phyloP scores from a whole-genome alignment of 2,113 vertebrate genomes.

The Hemiprocne comata region DNA sequence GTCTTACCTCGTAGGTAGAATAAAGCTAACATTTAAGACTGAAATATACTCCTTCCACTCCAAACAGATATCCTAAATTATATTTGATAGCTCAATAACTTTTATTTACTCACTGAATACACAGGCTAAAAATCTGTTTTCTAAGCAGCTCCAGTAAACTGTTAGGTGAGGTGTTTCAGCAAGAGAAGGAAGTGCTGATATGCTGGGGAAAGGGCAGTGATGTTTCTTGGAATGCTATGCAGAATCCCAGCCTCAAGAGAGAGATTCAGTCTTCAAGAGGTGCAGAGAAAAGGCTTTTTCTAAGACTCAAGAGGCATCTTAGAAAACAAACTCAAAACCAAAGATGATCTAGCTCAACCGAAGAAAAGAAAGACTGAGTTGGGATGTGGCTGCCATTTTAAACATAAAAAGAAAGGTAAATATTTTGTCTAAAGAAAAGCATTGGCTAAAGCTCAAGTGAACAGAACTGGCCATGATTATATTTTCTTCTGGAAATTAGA shows the following conservation, averaged over 20 bases:
- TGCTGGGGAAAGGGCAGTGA: background rate
- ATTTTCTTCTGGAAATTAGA: background rate
- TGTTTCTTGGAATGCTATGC: background rate
- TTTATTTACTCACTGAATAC: background rate
- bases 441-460: background rate
- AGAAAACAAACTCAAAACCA: background rate
- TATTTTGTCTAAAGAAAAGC: background rate
- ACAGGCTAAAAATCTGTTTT: background rate
- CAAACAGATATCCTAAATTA: background rate
- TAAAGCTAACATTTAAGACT: background rate
- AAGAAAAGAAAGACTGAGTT: background rate
- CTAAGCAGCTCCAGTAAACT: background rate
- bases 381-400: background rate
- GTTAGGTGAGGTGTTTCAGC: background rate
- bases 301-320: background rate
- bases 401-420: background rate
- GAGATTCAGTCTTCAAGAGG: background rate
- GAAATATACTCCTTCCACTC: background rate
- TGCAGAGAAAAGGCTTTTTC: background rate
- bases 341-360: background rate
- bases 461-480: background rate
- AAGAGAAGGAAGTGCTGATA: background rate
- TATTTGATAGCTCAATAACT: background rate
- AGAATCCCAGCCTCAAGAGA: background rate
- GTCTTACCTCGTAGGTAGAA: background rate